These are phyloP conservation scores for Drosophila rhopaloa DNA, from an alignment of 1,140 invertebrate genomes.

Conservation along the genomic window DNA sequence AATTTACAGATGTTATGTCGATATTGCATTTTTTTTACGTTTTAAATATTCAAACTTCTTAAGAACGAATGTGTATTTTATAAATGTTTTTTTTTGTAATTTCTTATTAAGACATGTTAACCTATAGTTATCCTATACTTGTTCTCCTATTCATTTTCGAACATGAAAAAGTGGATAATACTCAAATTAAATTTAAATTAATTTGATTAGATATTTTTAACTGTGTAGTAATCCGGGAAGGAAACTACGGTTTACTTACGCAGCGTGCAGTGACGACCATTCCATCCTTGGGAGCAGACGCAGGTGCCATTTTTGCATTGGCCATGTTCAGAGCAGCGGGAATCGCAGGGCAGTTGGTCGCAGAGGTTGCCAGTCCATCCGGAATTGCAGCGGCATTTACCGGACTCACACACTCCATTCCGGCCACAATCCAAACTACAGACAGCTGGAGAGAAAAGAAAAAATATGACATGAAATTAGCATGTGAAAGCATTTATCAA, in stretches of 20 bases:
- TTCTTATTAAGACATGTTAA: no score
- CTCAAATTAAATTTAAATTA: no score
- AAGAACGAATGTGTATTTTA: no score
- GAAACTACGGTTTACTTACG: slow-evolving; percentile 89
- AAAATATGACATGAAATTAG: not conserved
- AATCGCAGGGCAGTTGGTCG: slow-evolving; percentile 94
- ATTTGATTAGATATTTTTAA: no score
- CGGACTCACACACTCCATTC: slow-evolving; percentile 95
- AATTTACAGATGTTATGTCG: no score
- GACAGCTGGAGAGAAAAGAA: slow-evolving; percentile 87
- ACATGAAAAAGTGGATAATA: no score
- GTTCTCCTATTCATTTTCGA: no score
- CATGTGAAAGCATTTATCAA: not conserved
- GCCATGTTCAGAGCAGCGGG: slow-evolving; percentile 97
- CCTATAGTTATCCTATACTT: no score
- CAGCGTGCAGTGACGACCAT: slow-evolving; percentile 97
- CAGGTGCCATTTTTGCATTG: slow-evolving; percentile 99
- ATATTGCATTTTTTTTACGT: no score
- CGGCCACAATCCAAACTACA: slow-evolving; percentile 96
- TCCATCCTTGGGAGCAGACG: slow-evolving; percentile 98
- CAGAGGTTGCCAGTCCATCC: slow-evolving; percentile 97
- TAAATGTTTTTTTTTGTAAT: no score
- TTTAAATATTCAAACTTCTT: no score
- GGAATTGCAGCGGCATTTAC: slow-evolving; percentile 94
- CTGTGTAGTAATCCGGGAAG: no score